A percentile compares a stretch with the other conserved stretches of the same genome.
These are phyloP conservation scores for Artibeus jamaicensis DNA, from an alignment of 2,797 vertebrate species.

Conservation along the genomic window DNA sequence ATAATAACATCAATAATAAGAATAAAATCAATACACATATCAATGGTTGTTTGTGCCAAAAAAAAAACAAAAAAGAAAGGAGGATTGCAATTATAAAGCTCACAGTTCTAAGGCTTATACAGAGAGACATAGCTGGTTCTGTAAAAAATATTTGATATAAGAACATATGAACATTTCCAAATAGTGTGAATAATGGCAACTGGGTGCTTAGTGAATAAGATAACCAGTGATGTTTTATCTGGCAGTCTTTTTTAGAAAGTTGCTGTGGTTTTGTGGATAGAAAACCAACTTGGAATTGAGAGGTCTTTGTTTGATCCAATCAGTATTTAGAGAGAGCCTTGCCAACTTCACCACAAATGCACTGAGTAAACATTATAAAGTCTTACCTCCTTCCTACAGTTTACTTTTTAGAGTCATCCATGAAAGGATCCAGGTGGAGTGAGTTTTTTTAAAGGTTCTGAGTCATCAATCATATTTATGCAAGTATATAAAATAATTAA, in stretches of 20 bases:
- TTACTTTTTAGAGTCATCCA: not conserved
- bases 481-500: not conserved
- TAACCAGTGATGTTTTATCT: not conserved
- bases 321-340: not conserved
- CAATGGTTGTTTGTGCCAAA: not conserved
- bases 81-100: not conserved
- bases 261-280: not conserved
- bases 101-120: not conserved
- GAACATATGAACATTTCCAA: not conserved
- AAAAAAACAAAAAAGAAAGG: not conserved
- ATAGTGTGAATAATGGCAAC: not conserved
- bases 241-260: not conserved
- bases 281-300: not conserved
- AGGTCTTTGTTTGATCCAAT: not conserved
- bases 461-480: slow-evolving; percentile 19
- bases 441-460: not conserved
- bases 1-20: not conserved
- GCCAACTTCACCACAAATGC: not conserved
- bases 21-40: not conserved
- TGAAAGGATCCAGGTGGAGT: not conserved
- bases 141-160: not conserved
- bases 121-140: not conserved
- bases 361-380: not conserved
- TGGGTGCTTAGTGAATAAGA: not conserved
- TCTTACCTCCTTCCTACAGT: not conserved